Base-by-base conservation (phyloP, 2,797 vertebrate species). In the Manis javanica region DNA sequence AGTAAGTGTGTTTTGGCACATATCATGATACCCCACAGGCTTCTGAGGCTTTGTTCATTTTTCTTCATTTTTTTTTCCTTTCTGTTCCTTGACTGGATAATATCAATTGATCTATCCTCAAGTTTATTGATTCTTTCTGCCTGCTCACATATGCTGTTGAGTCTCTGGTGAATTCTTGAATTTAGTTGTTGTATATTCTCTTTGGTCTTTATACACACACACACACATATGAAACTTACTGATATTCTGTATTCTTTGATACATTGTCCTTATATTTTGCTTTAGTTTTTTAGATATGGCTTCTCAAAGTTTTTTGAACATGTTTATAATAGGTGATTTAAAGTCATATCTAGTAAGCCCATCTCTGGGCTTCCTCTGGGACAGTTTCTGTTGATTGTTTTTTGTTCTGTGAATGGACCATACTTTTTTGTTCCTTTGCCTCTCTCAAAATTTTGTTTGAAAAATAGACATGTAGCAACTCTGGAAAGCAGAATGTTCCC, bases 401-500 rank as follows among this genome's bases (percentile, higher is more conserved):
- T 95, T 79, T 92, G 61, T 93, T 92, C n/a, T 83, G 34, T 95
- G 75, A 21, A n/a, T 55, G 31, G 46, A 55, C 29, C 9, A 5
- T 46, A 7, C 13, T 34, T 64, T 64, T 78, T 79, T 87, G 63
- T 92, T 77, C 23, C 10, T 90, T 95, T 93, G 55, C 55, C 66
- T 66, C n/a, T 95, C 57, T 95, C 51, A 85, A 39, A 85, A 53
- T 37, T 91, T 89, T 88, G 51, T 39, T 91, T 94, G 91, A 91
- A 95, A 94, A 85, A 16, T 72, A 69, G 7, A 55, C 18, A 66
- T 78, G 10, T 79, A 95, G 55, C 49, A 78, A 66, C 34, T 77
- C 37, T 51, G 23, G 37, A 83, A 64, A 87, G 63, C 57, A 46
- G 8, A 88, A 72, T 42, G 7, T 84, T 71, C 21, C 5, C 5